A percentile compares a stretch with the other conserved stretches of the same genome.
Conservation (phyloP, 2,797 vertebrate species). For the Spizella passerina region DNA sequence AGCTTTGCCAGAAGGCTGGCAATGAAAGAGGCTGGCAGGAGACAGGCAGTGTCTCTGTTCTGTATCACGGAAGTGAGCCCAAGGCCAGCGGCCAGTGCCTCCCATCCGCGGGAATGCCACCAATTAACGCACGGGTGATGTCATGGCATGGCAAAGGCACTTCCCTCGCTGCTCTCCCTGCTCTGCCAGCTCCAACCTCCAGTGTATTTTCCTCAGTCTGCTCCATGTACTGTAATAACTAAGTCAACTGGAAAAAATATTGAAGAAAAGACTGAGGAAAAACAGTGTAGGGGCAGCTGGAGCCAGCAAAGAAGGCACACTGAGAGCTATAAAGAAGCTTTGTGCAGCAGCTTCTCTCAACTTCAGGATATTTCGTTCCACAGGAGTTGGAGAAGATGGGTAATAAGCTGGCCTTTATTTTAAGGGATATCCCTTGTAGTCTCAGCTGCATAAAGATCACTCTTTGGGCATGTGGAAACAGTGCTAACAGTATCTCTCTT, state of each 20-base stretch:
- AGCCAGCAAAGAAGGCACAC: constrained; percentile 69
- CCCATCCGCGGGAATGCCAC: constrained; percentile 28
- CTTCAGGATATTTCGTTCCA: constrained; percentile 66
- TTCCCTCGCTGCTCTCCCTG: constrained; percentile 15
- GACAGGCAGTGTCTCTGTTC: constrained; percentile 60
- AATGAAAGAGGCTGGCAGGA: constrained; percentile 58
- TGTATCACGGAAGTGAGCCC: constrained; percentile 56
- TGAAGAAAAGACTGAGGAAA: constrained; percentile 71
- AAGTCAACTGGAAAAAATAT: constrained; percentile 76
- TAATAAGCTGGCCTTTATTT: constrained; percentile 61
- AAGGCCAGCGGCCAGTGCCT: constrained; percentile 47
- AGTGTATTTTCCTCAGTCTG: constrained; percentile 55
- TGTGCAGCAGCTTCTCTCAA: constrained; percentile 62
- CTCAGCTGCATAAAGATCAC: constrained; percentile 70
- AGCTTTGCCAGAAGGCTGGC: constrained; percentile 59
- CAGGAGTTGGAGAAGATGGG: constrained; percentile 64
- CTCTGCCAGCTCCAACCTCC: constrained; percentile 49
- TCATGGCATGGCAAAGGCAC: constrained; percentile 52
- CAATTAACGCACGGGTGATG: constrained; percentile 39
- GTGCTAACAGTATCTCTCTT: constrained; percentile 26
- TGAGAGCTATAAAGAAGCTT: constrained; percentile 71
- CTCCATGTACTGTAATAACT: constrained; percentile 66
- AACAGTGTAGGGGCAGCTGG: constrained; percentile 67
- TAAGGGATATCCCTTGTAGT: constrained; percentile 64
- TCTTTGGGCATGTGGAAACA: constrained; percentile 32